Conservation (phyloP, 92 coral and sea anemone genomes). For the Epizoanthus scotinus region DNA sequence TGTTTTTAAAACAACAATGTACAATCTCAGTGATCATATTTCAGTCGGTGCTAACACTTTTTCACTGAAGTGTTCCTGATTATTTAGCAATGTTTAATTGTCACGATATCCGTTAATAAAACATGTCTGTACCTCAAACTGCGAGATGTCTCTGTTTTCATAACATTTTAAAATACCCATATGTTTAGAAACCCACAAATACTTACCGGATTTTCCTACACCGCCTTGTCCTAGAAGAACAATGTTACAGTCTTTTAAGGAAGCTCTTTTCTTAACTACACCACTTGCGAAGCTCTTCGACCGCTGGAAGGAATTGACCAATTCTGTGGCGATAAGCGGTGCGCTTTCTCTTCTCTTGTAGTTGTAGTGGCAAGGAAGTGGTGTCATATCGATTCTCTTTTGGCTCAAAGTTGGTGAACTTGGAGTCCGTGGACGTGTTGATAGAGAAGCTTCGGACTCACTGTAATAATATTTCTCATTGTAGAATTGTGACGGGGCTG, state of each 20-base stretch:
- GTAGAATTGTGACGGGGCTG: background rate
- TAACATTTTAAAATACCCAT: background rate
- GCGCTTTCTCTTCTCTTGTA: constrained; percentile 60
- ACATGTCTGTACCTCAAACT: background rate
- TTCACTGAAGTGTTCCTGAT: background rate
- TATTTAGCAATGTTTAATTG: background rate
- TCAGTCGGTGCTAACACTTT: constrained; percentile 1
- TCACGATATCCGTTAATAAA: constrained; percentile 15
- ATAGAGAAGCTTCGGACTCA: constrained; percentile 14
- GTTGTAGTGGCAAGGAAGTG: constrained; percentile 19
- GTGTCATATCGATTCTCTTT: constrained; percentile 32
- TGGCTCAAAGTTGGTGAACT: background rate
- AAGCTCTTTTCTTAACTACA: constrained; percentile 51
- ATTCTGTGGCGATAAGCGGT: background rate
- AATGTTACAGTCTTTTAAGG: constrained; percentile 72
- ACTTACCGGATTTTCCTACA: constrained; percentile 90
- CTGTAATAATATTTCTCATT: constrained; percentile 9
- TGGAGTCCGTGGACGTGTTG: background rate
- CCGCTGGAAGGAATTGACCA: constrained; percentile 38
- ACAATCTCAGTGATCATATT: background rate
- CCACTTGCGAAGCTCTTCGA: constrained; percentile 43
- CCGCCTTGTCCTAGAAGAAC: constrained; percentile 89
- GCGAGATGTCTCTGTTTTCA: background rate
- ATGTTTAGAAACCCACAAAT: too few relatives aligned
- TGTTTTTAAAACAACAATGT: constrained; percentile 1